phyloP scores from a whole-genome alignment of 2,113 vertebrate genomes.

The Gracilinanus agilis region DNA sequence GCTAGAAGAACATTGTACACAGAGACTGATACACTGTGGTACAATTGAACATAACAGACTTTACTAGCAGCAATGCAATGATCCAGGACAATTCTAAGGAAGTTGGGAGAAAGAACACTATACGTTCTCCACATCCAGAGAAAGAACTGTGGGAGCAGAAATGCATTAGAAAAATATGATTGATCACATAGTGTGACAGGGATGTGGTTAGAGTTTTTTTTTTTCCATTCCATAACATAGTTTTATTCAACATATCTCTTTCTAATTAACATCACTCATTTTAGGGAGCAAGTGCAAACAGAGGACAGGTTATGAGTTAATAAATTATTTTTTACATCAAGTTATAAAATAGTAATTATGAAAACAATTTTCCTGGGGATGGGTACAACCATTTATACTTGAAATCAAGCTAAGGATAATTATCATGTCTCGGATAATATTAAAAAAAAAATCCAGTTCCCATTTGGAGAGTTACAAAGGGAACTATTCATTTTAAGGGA shows the following conservation, averaged over 20 bases:
- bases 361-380: conserved; percentile 78
- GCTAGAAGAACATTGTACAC: too few relatives aligned
- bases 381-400: conserved; percentile 54
- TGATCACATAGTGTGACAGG: too few relatives aligned
- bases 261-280: conserved; percentile 77
- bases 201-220: too few relatives aligned
- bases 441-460: conserved; percentile 64
- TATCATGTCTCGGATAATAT: conserved; percentile 65
- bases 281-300: conserved; percentile 82
- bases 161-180: too few relatives aligned
- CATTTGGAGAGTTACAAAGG: conserved; percentile 78
- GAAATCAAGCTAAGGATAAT: conserved; percentile 69
- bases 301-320: conserved; percentile 86
- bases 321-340: conserved; percentile 91
- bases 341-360: conserved; percentile 85
- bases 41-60: too few relatives aligned
- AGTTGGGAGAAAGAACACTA: too few relatives aligned
- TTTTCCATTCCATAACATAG: conserved; percentile 81
- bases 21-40: too few relatives aligned
- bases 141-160: too few relatives aligned
- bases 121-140: too few relatives aligned
- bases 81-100: too few relatives aligned
- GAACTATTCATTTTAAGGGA: conserved; percentile 83
- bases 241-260: conserved; percentile 82
- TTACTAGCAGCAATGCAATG: too few relatives aligned